Evolutionary conservation across 2,113 vertebrate species (phyloP).

Genomic region (Pongo pygmaeus): DNA sequence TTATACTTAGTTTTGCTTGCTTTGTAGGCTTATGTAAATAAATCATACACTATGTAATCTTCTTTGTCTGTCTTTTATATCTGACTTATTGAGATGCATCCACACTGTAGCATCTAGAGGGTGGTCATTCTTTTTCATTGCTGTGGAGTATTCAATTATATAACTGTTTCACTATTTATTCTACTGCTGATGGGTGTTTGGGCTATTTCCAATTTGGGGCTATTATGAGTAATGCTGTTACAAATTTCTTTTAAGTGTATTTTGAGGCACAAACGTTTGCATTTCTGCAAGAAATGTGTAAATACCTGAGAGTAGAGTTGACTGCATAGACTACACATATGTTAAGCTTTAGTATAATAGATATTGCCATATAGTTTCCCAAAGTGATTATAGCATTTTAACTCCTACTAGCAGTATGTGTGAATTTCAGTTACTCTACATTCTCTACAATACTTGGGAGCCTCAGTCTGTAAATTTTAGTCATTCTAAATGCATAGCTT

Average conservation of each 20-base stretch:
- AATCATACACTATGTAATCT: not conserved
- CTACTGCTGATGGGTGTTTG: not conserved
- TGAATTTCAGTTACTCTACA: not conserved
- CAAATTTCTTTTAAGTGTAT: not conserved
- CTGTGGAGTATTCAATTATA: not conserved
- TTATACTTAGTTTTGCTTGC: not conserved
- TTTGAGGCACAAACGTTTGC: not conserved
- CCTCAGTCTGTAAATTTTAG: not conserved
- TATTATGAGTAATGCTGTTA: not conserved
- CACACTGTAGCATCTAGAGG: not conserved
- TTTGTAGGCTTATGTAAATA: not conserved
- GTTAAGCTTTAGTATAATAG: not conserved
- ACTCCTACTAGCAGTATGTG: not conserved
- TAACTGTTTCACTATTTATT: not conserved
- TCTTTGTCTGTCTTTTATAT: not conserved
- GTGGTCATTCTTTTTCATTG: not conserved
- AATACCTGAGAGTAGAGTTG: not conserved
- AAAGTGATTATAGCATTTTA: not conserved
- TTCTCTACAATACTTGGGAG: not conserved
- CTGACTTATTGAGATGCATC: not conserved
- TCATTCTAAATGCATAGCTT: not conserved
- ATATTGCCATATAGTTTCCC: not conserved
- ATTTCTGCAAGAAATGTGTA: not conserved
- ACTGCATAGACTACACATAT: not conserved
- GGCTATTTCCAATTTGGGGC: not conserved